Conservation (phyloP, 2,113 vertebrate genomes). For the Aptenodytes patagonicus region DNA sequence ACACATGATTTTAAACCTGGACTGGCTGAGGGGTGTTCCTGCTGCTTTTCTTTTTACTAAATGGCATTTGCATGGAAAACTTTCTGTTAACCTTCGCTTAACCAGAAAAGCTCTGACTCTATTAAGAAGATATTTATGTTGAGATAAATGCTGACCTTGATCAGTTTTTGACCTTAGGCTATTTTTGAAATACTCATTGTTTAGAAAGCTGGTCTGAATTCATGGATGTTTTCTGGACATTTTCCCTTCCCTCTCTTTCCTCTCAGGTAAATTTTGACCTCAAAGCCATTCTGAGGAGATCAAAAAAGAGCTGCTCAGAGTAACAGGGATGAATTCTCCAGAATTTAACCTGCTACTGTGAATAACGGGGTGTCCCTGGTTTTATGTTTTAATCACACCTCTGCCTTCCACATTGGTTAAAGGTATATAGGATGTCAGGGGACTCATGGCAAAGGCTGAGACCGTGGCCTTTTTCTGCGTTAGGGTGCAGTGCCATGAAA, state of each 20-base stretch:
- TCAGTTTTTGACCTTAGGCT: not conserved
- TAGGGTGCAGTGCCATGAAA: not conserved
- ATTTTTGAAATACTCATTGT: constrained; percentile 18
- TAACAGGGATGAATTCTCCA: not conserved
- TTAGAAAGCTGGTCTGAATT: constrained; percentile 8
- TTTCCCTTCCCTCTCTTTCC: not conserved
- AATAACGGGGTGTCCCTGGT: not conserved
- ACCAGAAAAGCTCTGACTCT: not conserved
- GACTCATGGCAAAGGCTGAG: not conserved
- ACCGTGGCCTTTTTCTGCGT: not conserved
- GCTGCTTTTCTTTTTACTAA: constrained; percentile 1
- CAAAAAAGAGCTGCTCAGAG: not conserved
- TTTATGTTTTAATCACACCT: not conserved
- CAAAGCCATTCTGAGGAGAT: not conserved
- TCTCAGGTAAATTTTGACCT: not conserved
- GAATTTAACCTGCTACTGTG: not conserved
- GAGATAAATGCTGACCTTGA: constrained; percentile 6
- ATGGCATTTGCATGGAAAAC: not conserved
- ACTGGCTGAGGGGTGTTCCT: not conserved
- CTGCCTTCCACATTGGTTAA: not conserved
- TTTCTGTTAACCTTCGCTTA: not conserved
- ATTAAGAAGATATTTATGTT: not conserved
- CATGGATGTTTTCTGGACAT: not conserved
- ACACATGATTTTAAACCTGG: not conserved
- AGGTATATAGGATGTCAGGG: not conserved